phyloP scores from a whole-genome alignment of 1,140 invertebrate genomes.

The Drosophila truncata region DNA sequence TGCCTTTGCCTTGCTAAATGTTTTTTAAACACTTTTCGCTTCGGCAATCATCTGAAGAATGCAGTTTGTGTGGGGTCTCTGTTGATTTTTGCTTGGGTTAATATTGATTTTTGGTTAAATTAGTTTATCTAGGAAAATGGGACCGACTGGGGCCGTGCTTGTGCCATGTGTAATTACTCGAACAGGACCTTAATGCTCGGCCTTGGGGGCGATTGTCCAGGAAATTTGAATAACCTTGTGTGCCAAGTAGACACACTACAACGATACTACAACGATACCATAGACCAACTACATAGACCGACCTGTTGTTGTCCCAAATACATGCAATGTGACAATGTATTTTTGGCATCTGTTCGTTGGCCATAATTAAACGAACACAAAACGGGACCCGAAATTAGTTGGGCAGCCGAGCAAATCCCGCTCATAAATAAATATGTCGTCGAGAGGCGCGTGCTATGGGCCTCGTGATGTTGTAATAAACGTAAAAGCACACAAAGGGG shows the following conservation, averaged over 20 bases:
- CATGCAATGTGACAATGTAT: conserved; percentile 36
- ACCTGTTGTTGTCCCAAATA: conserved; percentile 8
- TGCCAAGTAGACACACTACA: not conserved
- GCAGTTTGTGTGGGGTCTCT: conserved; percentile 46
- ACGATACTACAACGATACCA: not conserved
- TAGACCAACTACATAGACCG: not conserved
- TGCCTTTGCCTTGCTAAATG: conserved; percentile 23
- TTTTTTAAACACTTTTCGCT: conserved; percentile 46
- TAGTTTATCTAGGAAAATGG: conserved; percentile 51
- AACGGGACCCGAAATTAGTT: conserved; percentile 21
- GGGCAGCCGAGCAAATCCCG: conserved; percentile 18
- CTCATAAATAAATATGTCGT: conserved; percentile 25
- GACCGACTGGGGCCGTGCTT: not conserved
- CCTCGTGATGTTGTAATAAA: conserved; percentile 51
- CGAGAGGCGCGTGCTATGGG: conserved; percentile 31
- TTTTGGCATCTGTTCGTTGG: conserved; percentile 32
- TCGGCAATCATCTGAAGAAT: conserved; percentile 34
- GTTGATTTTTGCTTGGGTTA: conserved; percentile 58
- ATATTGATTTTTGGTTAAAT: conserved; percentile 74
- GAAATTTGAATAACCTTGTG: conserved; percentile 42
- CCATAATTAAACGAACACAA: conserved; percentile 34
- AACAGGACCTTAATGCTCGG: conserved; percentile 20
- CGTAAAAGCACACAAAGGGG: conserved; percentile 41
- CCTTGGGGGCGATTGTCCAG: conserved; percentile 34
- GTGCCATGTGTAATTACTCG: conserved; percentile 38